phyloP scores from a whole-genome alignment of 2,888 invertebrate genomes.

The Hypselothyrea guttata region DNA sequence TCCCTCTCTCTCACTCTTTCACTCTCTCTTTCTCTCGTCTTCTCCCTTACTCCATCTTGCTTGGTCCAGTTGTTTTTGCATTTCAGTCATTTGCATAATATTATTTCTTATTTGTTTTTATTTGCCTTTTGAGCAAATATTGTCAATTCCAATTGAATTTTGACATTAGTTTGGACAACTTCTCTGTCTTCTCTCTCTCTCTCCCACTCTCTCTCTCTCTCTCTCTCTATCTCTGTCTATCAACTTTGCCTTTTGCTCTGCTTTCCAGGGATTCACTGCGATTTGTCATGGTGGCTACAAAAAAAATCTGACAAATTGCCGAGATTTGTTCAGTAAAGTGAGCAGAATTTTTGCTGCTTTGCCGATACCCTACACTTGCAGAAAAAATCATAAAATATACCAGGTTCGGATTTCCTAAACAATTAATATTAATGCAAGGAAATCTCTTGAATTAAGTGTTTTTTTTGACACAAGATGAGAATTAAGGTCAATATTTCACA shows the following conservation, averaged over 20 bases:
- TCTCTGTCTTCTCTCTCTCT: neutral
- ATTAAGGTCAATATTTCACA: no score
- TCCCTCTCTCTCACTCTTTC: constrained; percentile 1
- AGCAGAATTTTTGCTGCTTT: constrained; percentile 4
- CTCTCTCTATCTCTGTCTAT: no score
- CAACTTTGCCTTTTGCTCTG: neutral
- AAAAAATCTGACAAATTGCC: constrained; percentile 58
- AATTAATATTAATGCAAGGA: no score
- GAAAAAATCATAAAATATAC: no score
- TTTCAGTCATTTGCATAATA: constrained; percentile 61
- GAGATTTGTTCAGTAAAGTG: constrained; percentile 48
- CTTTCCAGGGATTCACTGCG: constrained; percentile 22
- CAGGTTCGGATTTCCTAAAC: no score
- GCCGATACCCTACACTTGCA: neutral
- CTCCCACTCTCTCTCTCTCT: no score
- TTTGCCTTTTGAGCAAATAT: constrained; percentile 54
- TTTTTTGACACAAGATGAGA: no score
- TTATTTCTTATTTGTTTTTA: constrained; percentile 68
- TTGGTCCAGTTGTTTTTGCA: constrained; percentile 30
- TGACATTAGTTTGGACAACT: constrained; percentile 56
- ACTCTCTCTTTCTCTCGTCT: neutral
- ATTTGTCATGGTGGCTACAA: constrained; percentile 46
- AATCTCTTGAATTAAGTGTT: no score
- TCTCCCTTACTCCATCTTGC: neutral
- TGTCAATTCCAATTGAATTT: constrained; percentile 69